A percentile compares a stretch with the other conserved stretches of the same genome.
These are phyloP conservation scores for Tyria jacobaeae DNA, from an alignment of 2,888 invertebrate species.

Conservation along the genomic window DNA sequence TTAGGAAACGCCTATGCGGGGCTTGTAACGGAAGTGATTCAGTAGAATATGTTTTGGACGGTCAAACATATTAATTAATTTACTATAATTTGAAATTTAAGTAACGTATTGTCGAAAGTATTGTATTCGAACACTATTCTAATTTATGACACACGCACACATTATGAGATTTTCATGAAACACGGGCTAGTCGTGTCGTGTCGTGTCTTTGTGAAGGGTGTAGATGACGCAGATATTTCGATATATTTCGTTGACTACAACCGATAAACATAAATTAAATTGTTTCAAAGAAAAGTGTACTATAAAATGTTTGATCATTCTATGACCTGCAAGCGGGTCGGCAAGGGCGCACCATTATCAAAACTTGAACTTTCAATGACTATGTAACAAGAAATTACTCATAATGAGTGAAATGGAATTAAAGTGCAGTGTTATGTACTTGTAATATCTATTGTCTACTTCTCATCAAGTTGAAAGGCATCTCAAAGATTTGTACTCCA, in stretches of 20 bases:
- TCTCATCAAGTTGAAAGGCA: background rate
- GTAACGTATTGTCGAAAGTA: background rate
- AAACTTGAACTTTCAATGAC: background rate
- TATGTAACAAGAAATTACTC: background rate
- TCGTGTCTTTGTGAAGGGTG: background rate
- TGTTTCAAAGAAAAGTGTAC: background rate
- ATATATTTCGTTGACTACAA: background rate
- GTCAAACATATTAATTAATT: conserved; percentile 36
- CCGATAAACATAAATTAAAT: background rate
- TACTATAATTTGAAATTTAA: conserved; percentile 29
- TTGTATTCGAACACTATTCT: background rate
- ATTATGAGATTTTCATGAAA: background rate
- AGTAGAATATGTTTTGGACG: conserved; percentile 34
- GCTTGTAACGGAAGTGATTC: conserved; percentile 41
- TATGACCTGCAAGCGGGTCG: background rate
- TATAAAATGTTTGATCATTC: background rate
- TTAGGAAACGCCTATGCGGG: conserved; percentile 33
- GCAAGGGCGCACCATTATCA: background rate
- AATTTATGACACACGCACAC: background rate
- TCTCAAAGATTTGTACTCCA: too few species aligned
- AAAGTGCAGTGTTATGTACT: background rate
- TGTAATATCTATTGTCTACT: background rate
- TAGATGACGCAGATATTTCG: background rate
- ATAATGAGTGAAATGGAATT: background rate
- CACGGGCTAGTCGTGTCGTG: too few species aligned